Percentiles rank a stretch among this genome's conserved stretches.
Evolutionary conservation across 2,113 vertebrate species (phyloP).

Genomic region (Erinaceus europaeus): DNA sequence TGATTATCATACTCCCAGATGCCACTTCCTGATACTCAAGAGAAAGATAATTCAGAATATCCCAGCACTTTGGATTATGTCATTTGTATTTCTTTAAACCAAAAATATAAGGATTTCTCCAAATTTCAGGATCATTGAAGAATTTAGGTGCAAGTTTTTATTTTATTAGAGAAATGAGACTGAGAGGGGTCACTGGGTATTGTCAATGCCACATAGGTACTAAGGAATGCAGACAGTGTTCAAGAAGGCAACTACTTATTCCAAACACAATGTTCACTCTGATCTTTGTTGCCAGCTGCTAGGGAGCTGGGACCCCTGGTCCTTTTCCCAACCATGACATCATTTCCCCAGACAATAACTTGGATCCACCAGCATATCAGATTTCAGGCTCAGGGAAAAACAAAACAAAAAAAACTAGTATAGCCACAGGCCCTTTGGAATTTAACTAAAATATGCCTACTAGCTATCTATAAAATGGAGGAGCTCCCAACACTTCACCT

Average conservation of each 20-base stretch:
- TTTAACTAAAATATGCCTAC: too few species aligned
- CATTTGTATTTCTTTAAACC: not conserved
- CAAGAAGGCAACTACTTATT: not conserved
- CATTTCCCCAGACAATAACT: too few species aligned
- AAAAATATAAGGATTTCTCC: not conserved
- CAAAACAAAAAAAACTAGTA: too few species aligned
- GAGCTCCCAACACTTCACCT: too few species aligned
- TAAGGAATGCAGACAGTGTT: not conserved
- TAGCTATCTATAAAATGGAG: too few species aligned
- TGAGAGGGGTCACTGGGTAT: not conserved
- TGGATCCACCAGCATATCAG: too few species aligned
- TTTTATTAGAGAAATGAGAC: not conserved
- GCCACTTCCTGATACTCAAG: not conserved
- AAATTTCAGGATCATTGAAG: not conserved
- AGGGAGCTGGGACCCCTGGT: not conserved
- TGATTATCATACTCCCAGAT: not conserved
- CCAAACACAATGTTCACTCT: not conserved
- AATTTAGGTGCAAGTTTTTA: not conserved
- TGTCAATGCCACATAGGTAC: fast-evolving
- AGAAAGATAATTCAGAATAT: not conserved
- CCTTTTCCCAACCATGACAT: too few species aligned
- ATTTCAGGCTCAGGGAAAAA: too few species aligned
- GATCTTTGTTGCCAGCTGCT: too few species aligned
- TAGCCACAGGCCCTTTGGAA: too few species aligned
- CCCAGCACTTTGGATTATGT: not conserved